Percentiles rank a stretch among this genome's conserved stretches.
These are phyloP conservation scores for Halcyon chelicuti DNA, from an alignment of 2,797 vertebrate species.

Conservation along the genomic window DNA sequence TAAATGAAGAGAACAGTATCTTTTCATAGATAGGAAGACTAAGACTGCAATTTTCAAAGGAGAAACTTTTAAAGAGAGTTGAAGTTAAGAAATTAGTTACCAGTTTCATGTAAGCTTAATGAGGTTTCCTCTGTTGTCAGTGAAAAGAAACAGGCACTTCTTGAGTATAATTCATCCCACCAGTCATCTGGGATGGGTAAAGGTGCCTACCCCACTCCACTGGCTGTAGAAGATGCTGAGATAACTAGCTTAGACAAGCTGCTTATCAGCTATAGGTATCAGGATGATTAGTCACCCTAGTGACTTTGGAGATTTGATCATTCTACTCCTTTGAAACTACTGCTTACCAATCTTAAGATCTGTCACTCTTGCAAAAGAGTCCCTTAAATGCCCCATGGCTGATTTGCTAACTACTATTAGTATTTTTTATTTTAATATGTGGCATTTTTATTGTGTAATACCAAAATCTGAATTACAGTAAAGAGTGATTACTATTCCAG, in stretches of 20 bases:
- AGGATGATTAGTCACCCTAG: background rate
- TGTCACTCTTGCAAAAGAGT: background rate
- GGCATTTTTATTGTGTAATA: background rate
- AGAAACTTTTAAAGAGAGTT: background rate
- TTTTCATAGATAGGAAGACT: background rate
- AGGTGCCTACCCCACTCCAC: background rate
- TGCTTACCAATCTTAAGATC: background rate
- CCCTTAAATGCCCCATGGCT: background rate
- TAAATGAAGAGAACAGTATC: background rate
- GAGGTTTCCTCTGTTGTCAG: background rate
- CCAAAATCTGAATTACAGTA: background rate
- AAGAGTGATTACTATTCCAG: background rate
- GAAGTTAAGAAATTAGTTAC: background rate
- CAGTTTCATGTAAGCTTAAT: background rate
- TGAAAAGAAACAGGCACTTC: conserved; percentile 29
- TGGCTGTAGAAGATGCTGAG: background rate
- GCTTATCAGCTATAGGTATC: background rate
- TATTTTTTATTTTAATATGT: background rate
- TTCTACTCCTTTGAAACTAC: background rate
- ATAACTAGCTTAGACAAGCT: background rate
- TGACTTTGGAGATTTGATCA: background rate
- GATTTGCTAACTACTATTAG: background rate
- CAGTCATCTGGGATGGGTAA: background rate
- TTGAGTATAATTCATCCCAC: background rate
- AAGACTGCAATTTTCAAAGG: background rate